Percentiles rank a stretch among this genome's conserved stretches.
phyloP scores from a whole-genome alignment of 2,797 vertebrate genomes.

The Anas capensis region DNA sequence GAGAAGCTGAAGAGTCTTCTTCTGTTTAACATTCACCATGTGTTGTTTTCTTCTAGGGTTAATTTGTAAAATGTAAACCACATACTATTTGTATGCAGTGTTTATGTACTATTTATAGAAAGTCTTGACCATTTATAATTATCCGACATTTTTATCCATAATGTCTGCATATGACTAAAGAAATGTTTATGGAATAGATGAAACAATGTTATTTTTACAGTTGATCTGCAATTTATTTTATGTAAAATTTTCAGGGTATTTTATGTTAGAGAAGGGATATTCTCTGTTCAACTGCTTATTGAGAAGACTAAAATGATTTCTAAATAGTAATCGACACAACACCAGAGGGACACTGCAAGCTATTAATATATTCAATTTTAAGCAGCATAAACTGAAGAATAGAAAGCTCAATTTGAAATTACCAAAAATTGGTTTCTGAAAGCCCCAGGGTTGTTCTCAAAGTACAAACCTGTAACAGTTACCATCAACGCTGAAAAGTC shows the following conservation, averaged over 20 bases:
- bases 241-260: not conserved
- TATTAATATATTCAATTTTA: not conserved
- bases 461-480: not conserved
- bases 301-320: not conserved
- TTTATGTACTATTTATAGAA: constrained; percentile 62
- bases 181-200: constrained; percentile 9
- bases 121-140: constrained; percentile 70
- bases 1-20: constrained; percentile 59
- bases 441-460: not conserved
- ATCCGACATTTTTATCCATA: constrained; percentile 56
- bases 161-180: constrained; percentile 38
- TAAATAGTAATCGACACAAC: not conserved
- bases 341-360: not conserved
- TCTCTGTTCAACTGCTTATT: not conserved
- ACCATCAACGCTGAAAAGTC: not conserved
- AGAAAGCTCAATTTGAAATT: not conserved
- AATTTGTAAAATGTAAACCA: constrained; percentile 73
- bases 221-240: not conserved
- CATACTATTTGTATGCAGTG: constrained; percentile 59
- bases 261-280: not conserved
- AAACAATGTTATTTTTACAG: constrained; percentile 32
- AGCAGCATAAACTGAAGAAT: not conserved
- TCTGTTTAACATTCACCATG: constrained; percentile 72
- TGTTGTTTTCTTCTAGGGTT: constrained; percentile 72
- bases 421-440: not conserved